Percentiles rank a stretch among this genome's conserved stretches.
These are phyloP conservation scores for Dysmachus trigonus DNA, from an alignment of 2,888 invertebrate species.

Conservation along the genomic window DNA sequence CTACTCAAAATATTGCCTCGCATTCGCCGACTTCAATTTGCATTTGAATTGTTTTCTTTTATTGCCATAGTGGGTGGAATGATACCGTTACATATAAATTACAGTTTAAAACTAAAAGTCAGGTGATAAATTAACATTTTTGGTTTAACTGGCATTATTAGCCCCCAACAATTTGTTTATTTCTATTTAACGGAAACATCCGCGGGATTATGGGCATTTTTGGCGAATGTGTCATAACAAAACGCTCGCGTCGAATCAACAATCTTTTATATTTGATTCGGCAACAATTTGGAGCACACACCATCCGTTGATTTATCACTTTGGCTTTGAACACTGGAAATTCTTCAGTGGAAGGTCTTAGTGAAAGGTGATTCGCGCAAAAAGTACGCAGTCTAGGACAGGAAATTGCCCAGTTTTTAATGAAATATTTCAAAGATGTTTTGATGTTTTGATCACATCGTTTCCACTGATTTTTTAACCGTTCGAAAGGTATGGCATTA, in stretches of 20 bases:
- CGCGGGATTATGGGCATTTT: neutral
- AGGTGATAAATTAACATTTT: neutral
- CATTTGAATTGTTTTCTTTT: neutral
- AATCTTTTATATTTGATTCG: neutral
- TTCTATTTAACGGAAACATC: neutral
- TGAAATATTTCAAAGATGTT: neutral
- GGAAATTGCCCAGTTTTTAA: neutral
- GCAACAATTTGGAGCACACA: neutral
- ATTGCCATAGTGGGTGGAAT: neutral
- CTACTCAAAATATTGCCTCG: neutral
- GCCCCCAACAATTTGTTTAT: neutral
- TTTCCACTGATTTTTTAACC: neutral
- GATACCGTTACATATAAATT: neutral
- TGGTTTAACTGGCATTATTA: neutral
- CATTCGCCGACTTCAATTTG: neutral
- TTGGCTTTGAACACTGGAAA: neutral
- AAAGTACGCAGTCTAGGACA: neutral
- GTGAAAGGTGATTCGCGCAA: neutral
- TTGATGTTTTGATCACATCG: neutral
- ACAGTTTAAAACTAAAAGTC: neutral
- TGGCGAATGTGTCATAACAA: neutral
- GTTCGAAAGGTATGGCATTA: neutral
- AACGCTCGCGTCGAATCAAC: too few relatives aligned
- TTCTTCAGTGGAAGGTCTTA: neutral
- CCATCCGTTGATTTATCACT: neutral